Conservation (phyloP, 1,140 invertebrate species). For the Drosophila obscura region DNA sequence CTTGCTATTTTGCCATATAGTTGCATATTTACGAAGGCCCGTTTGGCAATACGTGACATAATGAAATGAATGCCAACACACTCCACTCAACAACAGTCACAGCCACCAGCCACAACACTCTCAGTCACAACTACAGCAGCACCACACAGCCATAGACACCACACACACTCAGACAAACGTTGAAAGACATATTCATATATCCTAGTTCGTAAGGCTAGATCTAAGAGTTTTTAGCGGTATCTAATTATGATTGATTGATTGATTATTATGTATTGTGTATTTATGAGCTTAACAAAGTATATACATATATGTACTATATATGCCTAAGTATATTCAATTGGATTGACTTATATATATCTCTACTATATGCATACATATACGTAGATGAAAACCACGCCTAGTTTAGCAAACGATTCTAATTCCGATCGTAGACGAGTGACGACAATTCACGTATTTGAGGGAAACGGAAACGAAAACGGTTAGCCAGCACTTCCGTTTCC, state of each 20-base stretch:
- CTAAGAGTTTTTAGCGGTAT: constrained; percentile 66
- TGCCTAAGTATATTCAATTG: constrained; percentile 26
- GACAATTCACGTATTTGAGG: constrained; percentile 17
- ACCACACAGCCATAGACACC: constrained; percentile 33
- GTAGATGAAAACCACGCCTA: constrained; percentile 35
- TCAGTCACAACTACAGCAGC: constrained; percentile 13
- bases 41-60: constrained; percentile 53
- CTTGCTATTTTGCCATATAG: constrained; percentile 54
- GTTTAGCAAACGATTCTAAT: constrained; percentile 36
- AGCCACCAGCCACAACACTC: neutral
- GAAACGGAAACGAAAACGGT: constrained; percentile 13
- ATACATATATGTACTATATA: constrained; percentile 46
- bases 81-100: constrained; percentile 14
- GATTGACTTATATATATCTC: too few species aligned
- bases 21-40: constrained; percentile 59
- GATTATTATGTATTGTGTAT: constrained; percentile 69
- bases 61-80: constrained; percentile 34
- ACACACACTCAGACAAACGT: constrained; percentile 34
- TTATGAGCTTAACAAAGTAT: constrained; percentile 71
- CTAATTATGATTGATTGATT: constrained; percentile 66
- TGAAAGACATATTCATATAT: constrained; percentile 77
- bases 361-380: constrained; percentile 10
- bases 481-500: constrained; percentile 46
- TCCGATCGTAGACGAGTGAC: constrained; percentile 41
- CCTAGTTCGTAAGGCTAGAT: constrained; percentile 56